Conservation (phyloP, 2,888 invertebrate species). For the Torymus auratus region DNA sequence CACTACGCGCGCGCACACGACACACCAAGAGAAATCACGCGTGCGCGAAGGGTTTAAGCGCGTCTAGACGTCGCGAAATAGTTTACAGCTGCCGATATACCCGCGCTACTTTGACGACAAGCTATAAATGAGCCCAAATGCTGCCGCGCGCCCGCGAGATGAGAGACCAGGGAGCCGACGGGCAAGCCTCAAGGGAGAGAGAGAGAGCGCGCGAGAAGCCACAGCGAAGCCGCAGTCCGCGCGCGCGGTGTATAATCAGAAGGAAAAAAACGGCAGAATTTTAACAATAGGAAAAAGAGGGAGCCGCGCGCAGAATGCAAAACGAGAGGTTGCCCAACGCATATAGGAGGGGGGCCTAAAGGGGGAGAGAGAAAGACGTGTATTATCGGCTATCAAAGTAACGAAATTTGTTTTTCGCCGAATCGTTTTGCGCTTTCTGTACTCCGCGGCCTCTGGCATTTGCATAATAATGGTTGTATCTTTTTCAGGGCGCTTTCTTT, state of each 20-base stretch:
- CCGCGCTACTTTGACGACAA: constrained; percentile 59
- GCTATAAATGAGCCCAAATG: constrained; percentile 56
- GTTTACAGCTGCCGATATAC: constrained; percentile 60
- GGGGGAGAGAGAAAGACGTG: background rate
- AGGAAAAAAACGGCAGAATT: constrained; percentile 3
- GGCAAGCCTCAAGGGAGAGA: background rate
- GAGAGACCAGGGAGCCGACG: no score
- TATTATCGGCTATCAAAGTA: constrained; percentile 10
- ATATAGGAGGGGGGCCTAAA: background rate
- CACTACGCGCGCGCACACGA: background rate
- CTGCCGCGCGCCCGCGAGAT: constrained; percentile 13
- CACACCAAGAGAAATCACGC: background rate
- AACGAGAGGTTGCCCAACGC: background rate
- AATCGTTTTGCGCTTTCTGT: constrained; percentile 3
- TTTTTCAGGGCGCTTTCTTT: background rate
- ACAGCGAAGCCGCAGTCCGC: background rate
- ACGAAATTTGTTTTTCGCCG: constrained; percentile 18
- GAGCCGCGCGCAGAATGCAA: constrained; percentile 5
- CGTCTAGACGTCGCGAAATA: constrained; percentile 60
- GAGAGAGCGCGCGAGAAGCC: constrained; percentile 3
- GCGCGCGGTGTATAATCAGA: constrained; percentile 38
- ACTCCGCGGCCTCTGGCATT: background rate
- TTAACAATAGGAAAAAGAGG: constrained; percentile 34
- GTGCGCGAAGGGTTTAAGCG: constrained; percentile 34
- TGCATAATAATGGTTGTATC: background rate